phyloP scores from a whole-genome alignment of 1,140 invertebrate species.

The Dendroctonus valens region DNA sequence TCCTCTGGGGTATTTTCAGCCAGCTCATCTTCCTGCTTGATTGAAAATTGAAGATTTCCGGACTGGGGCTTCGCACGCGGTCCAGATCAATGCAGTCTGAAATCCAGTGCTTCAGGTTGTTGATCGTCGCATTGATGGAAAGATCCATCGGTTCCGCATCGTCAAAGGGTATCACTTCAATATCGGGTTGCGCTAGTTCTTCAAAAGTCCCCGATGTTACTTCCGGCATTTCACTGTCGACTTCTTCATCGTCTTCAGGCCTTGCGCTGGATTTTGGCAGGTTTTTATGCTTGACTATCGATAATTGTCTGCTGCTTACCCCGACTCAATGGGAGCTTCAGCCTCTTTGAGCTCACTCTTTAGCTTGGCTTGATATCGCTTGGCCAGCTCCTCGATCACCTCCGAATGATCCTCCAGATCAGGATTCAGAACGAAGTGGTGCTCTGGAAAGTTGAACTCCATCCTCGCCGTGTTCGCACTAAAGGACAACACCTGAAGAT shows the following conservation, averaged over 20 bases:
- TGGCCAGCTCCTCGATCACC: conserved; percentile 52
- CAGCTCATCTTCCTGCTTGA: not conserved
- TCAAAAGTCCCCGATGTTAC: not conserved
- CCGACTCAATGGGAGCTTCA: not conserved
- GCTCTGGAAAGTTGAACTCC: conserved; percentile 59
- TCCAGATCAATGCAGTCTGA: conserved; percentile 31
- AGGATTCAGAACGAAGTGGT: conserved; percentile 61
- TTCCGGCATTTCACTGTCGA: not conserved
- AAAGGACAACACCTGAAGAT: conserved; percentile 9
- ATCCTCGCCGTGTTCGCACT: conserved; percentile 39
- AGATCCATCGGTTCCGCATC: conserved; percentile 30
- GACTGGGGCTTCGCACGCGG: conserved; percentile 34
- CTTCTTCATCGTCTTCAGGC: conserved; percentile 13
- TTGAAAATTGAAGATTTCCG: conserved; percentile 29
- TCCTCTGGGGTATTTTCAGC: conserved; percentile 1
- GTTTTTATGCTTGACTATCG: not conserved
- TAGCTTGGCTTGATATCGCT: conserved; percentile 48
- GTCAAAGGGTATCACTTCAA: conserved; percentile 2
- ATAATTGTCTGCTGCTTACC: not conserved
- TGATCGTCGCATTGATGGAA: conserved; percentile 21
- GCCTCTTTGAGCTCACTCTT: conserved; percentile 14
- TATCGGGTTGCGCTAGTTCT: not conserved
- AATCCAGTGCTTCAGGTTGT: conserved; percentile 35
- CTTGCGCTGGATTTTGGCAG: not conserved
- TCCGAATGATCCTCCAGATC: conserved; percentile 54